A percentile compares a stretch with the other conserved stretches of the same genome.
Conservation (phyloP, 2,113 vertebrate genomes). For the Microcebus lehilahytsara region DNA sequence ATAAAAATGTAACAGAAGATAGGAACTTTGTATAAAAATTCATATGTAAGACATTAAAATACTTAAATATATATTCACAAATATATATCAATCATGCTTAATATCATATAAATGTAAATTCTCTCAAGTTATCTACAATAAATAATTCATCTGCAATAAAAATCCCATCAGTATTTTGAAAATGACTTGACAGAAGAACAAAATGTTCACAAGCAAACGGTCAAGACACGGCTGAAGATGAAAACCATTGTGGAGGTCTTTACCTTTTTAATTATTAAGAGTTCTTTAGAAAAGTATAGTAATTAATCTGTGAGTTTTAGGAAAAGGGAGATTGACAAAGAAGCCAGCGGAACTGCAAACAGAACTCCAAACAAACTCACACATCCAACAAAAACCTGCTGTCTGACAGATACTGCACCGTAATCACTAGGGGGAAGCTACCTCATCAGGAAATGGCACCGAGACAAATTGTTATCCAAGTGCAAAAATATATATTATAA, state of each 20-base stretch:
- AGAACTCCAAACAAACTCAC: background rate
- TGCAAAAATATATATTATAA: background rate
- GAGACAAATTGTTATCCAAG: background rate
- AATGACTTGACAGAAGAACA: background rate
- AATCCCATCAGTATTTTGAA: background rate
- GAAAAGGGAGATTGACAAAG: background rate
- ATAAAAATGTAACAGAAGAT: background rate
- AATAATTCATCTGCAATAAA: background rate
- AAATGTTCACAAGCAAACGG: background rate
- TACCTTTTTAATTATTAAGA: background rate
- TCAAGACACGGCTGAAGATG: background rate
- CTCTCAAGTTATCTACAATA: background rate
- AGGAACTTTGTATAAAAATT: background rate
- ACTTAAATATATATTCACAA: background rate
- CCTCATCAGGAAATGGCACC: background rate
- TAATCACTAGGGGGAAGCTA: background rate
- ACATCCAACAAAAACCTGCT: fast-evolving
- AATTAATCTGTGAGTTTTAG: background rate
- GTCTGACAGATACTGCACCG: background rate
- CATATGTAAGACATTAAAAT: background rate
- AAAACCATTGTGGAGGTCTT: background rate
- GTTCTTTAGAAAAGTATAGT: background rate
- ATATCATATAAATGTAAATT: background rate
- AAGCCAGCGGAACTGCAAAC: background rate
- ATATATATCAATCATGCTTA: background rate